Percentiles rank a stretch among this genome's conserved stretches.
These are phyloP conservation scores for Bolinopsis microptera DNA, from an alignment of 37 sponge, comb jelly and placozoan species.

Conservation along the genomic window DNA sequence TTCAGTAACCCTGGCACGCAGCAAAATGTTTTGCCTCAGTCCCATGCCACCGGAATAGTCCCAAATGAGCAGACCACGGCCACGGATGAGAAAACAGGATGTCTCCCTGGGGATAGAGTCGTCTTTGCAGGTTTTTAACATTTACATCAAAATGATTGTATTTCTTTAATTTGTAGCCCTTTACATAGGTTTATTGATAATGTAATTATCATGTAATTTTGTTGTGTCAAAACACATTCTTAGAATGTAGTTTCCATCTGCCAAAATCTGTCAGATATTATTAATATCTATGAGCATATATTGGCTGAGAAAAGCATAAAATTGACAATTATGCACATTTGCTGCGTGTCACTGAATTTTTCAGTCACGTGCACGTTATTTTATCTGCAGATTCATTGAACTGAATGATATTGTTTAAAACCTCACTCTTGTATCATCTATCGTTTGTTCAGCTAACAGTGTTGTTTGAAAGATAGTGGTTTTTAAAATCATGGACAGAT, in stretches of 20 bases:
- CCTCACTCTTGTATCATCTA: neutral
- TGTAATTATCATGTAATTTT: too few relatives aligned
- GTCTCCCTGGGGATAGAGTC: conserved; percentile 59
- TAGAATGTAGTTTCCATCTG: too few relatives aligned
- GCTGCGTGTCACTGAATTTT: neutral
- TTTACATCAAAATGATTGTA: too few relatives aligned
- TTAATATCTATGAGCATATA: too few relatives aligned
- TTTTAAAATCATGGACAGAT: too few relatives aligned
- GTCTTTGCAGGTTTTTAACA: conserved; percentile 38
- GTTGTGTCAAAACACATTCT: too few relatives aligned
- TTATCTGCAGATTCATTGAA: neutral
- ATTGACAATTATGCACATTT: neutral
- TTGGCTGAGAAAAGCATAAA: too few relatives aligned
- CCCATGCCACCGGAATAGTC: conserved; percentile 21
- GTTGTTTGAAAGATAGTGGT: too few relatives aligned
- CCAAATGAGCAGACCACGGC: conserved; percentile 6
- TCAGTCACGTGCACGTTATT: neutral
- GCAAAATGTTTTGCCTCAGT: conserved; percentile 6
- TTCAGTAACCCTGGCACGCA: neutral
- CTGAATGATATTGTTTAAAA: neutral
- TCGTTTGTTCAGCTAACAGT: too few relatives aligned
- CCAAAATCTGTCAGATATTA: too few relatives aligned
- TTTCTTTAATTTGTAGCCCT: too few relatives aligned
- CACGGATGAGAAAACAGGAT: conserved; percentile 11
- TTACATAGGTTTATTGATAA: too few relatives aligned